Percentiles rank a stretch among this genome's conserved stretches.
Conservation (phyloP, 2,888 invertebrate species). For the Tryphoninae sp. region DNA sequence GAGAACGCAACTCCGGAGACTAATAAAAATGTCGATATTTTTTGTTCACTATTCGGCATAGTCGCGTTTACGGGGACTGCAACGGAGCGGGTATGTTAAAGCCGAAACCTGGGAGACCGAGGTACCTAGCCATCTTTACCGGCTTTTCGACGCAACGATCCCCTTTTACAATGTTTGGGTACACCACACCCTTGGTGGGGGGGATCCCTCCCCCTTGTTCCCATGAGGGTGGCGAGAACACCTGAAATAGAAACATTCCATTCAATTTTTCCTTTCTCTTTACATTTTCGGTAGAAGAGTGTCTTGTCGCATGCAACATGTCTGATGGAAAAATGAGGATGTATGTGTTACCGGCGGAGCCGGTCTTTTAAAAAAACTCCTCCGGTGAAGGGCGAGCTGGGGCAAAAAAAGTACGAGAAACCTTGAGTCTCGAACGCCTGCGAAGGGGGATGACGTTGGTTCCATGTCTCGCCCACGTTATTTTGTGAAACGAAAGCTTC, state of each 20-base stretch:
- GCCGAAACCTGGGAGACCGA: conserved; percentile 17
- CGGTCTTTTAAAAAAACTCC: not conserved
- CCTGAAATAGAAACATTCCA: not conserved
- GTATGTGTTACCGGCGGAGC: not conserved
- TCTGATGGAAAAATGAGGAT: not conserved
- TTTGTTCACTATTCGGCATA: not conserved
- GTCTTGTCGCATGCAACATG: not conserved
- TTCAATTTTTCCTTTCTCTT: not conserved
- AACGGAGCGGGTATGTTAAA: conserved; percentile 33
- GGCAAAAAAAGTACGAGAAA: not conserved
- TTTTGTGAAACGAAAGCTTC: conserved; percentile 24
- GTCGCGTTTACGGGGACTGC: conserved; percentile 11
- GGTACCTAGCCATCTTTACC: conserved; percentile 13
- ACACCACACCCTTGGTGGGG: not conserved
- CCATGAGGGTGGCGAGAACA: not conserved
- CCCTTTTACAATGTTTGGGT: conserved; percentile 20
- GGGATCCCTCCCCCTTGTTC: no score
- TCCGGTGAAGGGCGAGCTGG: not conserved
- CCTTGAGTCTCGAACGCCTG: conserved; percentile 7
- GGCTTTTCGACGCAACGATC: conserved; percentile 6
- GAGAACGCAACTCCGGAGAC: conserved; percentile 45
- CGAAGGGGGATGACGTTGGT: conserved; percentile 16
- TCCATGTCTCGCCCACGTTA: conserved; percentile 20
- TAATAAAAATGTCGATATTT: conserved; percentile 53
- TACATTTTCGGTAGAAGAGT: not conserved